Conservation (phyloP, 2,888 invertebrate species). For the Caradrina clavipalpis region DNA sequence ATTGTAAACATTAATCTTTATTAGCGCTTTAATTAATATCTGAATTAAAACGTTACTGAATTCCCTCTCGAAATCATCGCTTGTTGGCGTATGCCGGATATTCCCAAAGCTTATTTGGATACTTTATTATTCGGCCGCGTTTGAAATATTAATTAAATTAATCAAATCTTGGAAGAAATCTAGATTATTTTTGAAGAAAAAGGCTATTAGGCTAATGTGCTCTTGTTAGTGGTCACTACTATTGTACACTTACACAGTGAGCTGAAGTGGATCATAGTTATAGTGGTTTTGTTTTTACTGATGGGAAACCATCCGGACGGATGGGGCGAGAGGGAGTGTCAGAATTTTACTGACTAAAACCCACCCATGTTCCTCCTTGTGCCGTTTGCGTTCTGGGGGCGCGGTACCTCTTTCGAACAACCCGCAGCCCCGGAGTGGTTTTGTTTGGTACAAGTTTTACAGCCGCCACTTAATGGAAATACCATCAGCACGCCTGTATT, state of each 20-base stretch:
- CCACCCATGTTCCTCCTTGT: no score
- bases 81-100: conserved; percentile 13
- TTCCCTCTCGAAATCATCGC: conserved; percentile 36
- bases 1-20: conserved; percentile 28
- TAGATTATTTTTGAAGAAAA: conserved; percentile 10
- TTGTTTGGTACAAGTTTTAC: no score
- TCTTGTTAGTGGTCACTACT: not conserved
- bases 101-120: conserved; percentile 49
- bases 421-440: no score
- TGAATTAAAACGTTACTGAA: conserved; percentile 37
- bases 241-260: not conserved
- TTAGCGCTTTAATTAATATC: conserved; percentile 46
- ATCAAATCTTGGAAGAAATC: conserved; percentile 4
- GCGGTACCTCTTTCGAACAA: no score
- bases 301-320: no score
- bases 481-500: no score
- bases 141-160: conserved; percentile 47
- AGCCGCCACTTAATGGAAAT: not conserved
- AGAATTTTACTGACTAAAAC: no score
- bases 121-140: conserved; percentile 28
- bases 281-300: no score
- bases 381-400: no score
- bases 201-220: no score
- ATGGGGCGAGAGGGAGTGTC: no score
- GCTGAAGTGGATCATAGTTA: not conserved